A percentile compares a stretch with the other conserved stretches of the same genome.
Evolutionary conservation across 2,888 invertebrate species (phyloP).

Genomic region (Cyclophora albipunctata): DNA sequence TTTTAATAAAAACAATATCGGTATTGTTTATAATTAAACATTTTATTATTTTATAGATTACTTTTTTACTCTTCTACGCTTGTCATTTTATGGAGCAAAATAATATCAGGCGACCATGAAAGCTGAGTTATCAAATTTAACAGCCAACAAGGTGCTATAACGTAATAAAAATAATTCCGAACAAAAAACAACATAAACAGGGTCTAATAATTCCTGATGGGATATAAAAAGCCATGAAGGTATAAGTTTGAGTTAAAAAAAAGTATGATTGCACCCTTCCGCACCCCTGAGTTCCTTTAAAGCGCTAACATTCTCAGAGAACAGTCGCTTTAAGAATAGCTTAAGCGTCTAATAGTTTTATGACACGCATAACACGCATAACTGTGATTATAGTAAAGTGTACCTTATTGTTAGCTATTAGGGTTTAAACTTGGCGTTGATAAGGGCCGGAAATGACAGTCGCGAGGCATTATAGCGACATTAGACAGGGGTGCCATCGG

Average conservation of each 20-base stretch:
- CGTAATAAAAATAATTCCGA: slow-evolving; percentile 62
- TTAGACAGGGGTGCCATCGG: slow-evolving; percentile 61
- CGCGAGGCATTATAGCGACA: slow-evolving; percentile 59
- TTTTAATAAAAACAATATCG: too few relatives aligned
- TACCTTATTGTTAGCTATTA: slow-evolving; percentile 32
- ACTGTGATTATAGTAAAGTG: slow-evolving; percentile 23
- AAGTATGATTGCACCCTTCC: slow-evolving; percentile 56
- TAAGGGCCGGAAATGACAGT: slow-evolving; percentile 54
- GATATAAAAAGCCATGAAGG: slow-evolving; percentile 53
- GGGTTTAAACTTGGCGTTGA: slow-evolving; percentile 29
- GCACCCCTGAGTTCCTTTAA: slow-evolving; percentile 42
- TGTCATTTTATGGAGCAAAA: too few relatives aligned
- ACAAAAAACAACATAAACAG: slow-evolving; percentile 46
- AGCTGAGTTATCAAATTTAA: neutral
- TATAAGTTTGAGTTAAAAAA: slow-evolving; percentile 45
- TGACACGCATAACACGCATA: slow-evolving; percentile 67
- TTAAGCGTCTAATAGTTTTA: slow-evolving; percentile 74
- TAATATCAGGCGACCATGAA: too few relatives aligned
- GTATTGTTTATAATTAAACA: too few relatives aligned
- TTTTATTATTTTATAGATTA: too few relatives aligned
- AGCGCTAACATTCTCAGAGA: slow-evolving; percentile 49
- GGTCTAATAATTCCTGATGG: slow-evolving; percentile 63
- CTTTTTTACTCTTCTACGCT: too few relatives aligned
- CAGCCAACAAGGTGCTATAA: slow-evolving; percentile 59
- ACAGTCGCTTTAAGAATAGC: slow-evolving; percentile 65